Conservation (phyloP, 2,113 vertebrate species). For the Anseranas semipalmata region DNA sequence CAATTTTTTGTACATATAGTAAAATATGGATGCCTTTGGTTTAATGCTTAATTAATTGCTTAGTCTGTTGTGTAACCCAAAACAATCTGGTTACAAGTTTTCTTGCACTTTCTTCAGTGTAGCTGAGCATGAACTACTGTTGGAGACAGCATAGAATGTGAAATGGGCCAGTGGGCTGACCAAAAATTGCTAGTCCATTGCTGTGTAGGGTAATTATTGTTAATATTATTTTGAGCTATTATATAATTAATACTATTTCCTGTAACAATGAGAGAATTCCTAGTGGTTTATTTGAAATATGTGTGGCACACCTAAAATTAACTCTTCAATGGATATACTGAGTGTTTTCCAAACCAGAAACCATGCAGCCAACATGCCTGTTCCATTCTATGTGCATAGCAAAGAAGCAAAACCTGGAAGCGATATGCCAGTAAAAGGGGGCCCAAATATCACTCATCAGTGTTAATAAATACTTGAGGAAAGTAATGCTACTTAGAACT, state of each 20-base stretch:
- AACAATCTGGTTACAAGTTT: not conserved
- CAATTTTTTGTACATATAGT: not conserved
- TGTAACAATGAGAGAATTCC: not conserved
- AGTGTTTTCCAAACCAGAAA: not conserved
- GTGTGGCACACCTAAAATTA: not conserved
- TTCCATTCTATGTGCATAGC: not conserved
- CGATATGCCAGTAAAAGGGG: not conserved
- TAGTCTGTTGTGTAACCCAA: not conserved
- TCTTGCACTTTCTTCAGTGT: not conserved
- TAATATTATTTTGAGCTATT: not conserved
- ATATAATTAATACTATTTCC: not conserved
- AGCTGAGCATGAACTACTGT: not conserved
- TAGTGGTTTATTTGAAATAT: not conserved
- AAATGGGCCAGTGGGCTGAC: not conserved
- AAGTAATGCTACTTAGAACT: not conserved
- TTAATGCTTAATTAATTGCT: not conserved
- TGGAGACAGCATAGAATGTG: not conserved
- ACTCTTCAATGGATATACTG: not conserved
- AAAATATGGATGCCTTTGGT: not conserved
- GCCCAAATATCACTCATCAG: not conserved
- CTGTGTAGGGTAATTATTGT: not conserved
- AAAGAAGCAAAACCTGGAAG: not conserved
- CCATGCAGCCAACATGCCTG: fast-evolving
- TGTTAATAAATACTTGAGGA: not conserved
- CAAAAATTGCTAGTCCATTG: not conserved